phyloP scores from a whole-genome alignment of 2,113 vertebrate genomes.

The Phalacrocorax pelagicus region DNA sequence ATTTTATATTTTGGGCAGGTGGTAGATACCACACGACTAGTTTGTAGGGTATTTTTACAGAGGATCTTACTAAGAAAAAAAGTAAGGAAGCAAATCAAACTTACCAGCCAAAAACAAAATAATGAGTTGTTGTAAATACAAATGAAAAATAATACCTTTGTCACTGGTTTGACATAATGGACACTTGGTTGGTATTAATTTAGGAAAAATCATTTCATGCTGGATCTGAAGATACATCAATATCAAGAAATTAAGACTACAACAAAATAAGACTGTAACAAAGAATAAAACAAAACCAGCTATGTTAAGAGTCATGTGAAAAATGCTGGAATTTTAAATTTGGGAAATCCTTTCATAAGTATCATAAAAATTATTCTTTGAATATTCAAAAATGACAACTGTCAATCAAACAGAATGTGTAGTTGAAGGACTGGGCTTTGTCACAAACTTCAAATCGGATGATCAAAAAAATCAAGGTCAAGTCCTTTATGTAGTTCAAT shows the following conservation, averaged over 20 bases:
- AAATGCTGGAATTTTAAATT: neutral
- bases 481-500: neutral
- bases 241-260: neutral
- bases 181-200: neutral
- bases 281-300: neutral
- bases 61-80: neutral
- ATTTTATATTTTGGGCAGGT: neutral
- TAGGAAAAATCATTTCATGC: neutral
- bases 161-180: neutral
- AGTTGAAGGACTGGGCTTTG: neutral
- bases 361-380: neutral
- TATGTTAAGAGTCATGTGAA: neutral
- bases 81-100: neutral
- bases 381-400: neutral
- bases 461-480: neutral
- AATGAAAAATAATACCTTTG: neutral
- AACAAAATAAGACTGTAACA: neutral
- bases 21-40: neutral
- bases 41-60: neutral
- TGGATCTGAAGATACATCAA: neutral
- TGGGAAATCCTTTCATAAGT: neutral
- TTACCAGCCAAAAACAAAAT: neutral
- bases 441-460: neutral
- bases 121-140: neutral
- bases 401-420: rapidly evolving